These are phyloP conservation scores for Drosophila fungiperda DNA, from an alignment of 2,888 invertebrate species.

Conservation along the genomic window DNA sequence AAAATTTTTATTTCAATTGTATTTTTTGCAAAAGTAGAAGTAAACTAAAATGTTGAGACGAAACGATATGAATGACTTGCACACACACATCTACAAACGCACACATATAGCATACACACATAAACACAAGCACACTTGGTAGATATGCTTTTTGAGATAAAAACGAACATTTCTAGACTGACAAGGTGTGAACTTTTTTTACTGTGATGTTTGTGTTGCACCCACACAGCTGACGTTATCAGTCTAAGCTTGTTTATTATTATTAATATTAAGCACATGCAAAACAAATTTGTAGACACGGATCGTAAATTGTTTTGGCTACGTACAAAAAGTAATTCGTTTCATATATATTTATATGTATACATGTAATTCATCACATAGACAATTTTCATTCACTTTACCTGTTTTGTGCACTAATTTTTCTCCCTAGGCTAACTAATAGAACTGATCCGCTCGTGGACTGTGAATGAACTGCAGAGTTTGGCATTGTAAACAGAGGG, in stretches of 20 bases:
- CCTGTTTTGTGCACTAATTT: slow-evolving; percentile 33
- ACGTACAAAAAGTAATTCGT: not conserved
- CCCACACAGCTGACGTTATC: slow-evolving; percentile 33
- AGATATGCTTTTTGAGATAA: not conserved
- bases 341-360: not conserved
- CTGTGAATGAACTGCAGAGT: slow-evolving; percentile 24
- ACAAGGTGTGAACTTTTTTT: slow-evolving; percentile 21
- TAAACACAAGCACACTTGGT: not conserved
- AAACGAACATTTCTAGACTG: not conserved
- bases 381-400: not conserved
- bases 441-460: slow-evolving; percentile 23
- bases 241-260: slow-evolving; percentile 28
- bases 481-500: slow-evolving; percentile 3
- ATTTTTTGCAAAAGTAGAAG: not conserved
- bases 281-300: slow-evolving; percentile 19
- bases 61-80: slow-evolving; percentile 13
- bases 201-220: not conserved
- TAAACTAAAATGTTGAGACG: not conserved
- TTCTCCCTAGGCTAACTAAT: slow-evolving; percentile 5
- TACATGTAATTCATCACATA: not conserved
- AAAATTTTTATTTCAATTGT: not conserved
- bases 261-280: slow-evolving; percentile 17
- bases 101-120: not conserved
- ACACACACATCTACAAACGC: not conserved
- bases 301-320: slow-evolving; percentile 14